Conservation (phyloP, 2,113 vertebrate species). For the Miniopterus natalensis region DNA sequence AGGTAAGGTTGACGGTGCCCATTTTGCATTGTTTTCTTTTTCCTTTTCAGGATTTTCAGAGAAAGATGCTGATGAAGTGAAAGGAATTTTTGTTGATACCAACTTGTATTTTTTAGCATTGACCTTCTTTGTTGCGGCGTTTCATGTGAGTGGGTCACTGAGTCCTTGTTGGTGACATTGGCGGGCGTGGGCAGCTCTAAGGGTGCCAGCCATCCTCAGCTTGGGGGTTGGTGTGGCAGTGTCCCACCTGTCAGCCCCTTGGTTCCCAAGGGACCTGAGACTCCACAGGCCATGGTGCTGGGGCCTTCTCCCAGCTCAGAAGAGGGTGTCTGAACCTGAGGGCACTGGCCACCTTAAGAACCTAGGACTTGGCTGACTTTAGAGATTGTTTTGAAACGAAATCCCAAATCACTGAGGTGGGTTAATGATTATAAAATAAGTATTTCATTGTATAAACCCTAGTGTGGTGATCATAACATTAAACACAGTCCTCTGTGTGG, state of each 20-base stretch:
- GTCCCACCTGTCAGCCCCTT: not conserved
- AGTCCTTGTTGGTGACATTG: not conserved
- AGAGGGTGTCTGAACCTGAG: not conserved
- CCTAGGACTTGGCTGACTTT: not conserved
- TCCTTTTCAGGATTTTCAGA: constrained; percentile 93
- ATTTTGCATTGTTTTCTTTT: not conserved
- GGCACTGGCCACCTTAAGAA: rapidly evolving
- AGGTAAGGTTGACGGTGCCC: not conserved
- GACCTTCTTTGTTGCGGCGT: constrained; percentile 98
- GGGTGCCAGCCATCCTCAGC: rapidly evolving
- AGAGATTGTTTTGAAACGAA: not conserved
- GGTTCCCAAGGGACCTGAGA: too few species aligned
- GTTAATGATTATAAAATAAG: rapidly evolving
- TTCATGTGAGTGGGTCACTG: constrained; percentile 92
- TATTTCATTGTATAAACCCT: rapidly evolving
- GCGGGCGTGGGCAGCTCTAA: not conserved
- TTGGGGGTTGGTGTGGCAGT: too few species aligned
- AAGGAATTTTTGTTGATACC: constrained; percentile 99
- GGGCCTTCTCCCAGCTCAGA: not conserved
- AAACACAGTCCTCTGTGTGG: too few species aligned
- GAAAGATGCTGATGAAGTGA: constrained; percentile 98
- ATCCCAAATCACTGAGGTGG: rapidly evolving
- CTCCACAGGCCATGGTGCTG: rapidly evolving
- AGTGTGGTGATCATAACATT: rapidly evolving
- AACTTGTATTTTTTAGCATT: constrained; percentile 97